Evolutionary conservation across 2,797 vertebrate species (phyloP).

Genomic region (Hippopotamyrus pictus): DNA sequence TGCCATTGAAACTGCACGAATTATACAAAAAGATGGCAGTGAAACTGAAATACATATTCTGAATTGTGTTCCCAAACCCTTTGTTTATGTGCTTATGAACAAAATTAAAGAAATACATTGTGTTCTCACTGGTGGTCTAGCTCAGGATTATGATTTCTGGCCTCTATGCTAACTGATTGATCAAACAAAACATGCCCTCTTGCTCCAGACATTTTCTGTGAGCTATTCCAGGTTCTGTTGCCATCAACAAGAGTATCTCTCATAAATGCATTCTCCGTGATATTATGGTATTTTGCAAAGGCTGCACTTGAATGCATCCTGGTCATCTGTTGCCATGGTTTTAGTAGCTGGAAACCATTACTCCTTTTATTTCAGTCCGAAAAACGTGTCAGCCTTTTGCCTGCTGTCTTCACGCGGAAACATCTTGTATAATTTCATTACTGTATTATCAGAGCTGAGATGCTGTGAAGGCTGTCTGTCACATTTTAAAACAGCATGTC

Average conservation of each 20-base stretch:
- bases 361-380: neutral
- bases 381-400: neutral
- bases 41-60: neutral
- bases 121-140: neutral
- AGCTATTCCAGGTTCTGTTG: neutral
- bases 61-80: neutral
- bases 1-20: neutral
- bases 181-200: neutral
- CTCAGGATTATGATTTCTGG: neutral
- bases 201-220: constrained; percentile 5
- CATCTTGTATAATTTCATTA: neutral
- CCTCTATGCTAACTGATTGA: neutral
- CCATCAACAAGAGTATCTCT: neutral
- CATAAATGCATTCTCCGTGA: constrained; percentile 7
- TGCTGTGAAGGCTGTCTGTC: neutral
- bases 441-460: constrained; percentile 1
- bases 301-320: neutral
- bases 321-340: constrained; percentile 16
- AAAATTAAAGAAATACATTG: neutral
- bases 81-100: neutral
- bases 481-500: neutral
- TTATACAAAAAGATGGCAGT: neutral
- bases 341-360: constrained; percentile 10
- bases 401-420: neutral
- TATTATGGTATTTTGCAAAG: constrained; percentile 14